Base-by-base conservation (phyloP, 2,797 vertebrate species). In the Karalla daura region DNA sequence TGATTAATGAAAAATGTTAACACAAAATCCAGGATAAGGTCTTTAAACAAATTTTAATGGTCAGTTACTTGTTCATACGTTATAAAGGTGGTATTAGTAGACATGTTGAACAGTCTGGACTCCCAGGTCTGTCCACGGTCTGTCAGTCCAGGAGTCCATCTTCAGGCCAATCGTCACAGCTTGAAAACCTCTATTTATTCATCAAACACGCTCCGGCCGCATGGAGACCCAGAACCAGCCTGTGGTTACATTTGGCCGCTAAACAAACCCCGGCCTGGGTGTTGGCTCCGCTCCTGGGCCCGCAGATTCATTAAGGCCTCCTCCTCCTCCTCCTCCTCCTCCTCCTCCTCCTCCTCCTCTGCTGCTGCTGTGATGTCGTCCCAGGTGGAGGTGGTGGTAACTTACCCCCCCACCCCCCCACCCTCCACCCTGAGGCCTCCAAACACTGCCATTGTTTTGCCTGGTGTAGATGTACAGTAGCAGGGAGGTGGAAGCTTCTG, bases 281-380 rank as follows among this genome's bases (percentile, higher is more conserved):
- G 24, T 32, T 37, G 6, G 6, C 3, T 52, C 13, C 6, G n/a
- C 2, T 32, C 15, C 7, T 33, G n/a, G 40, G 28, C 39, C 63
- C 51, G n/a, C 44, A 51, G 25, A 10, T 20, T 49, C 6, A 45
- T 39, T 13, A 28, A n/a, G 20, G 15, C 36, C 1, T 44, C 37
- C 39, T n/a, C n/a, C n/a, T n/a, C n/a, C n/a, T n/a, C n/a, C n/a
- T n/a, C n/a, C n/a, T n/a, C n/a, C n/a, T n/a, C n/a, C n/a, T n/a
- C n/a, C n/a, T n/a, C n/a, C n/a, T n/a, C n/a, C n/a, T n/a, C n/a
- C n/a, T n/a, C n/a, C n/a, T n/a, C n/a, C n/a, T n/a, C n/a, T 11
- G 17, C 53, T 44, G 53, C 35, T 25, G 32, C 45, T 33, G 33
- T 20, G 43, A 53, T 36, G 61, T 15, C 25, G 58, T 18, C 27